Conservation (phyloP, 1,140 invertebrate genomes). For the Aphelinus certus region DNA sequence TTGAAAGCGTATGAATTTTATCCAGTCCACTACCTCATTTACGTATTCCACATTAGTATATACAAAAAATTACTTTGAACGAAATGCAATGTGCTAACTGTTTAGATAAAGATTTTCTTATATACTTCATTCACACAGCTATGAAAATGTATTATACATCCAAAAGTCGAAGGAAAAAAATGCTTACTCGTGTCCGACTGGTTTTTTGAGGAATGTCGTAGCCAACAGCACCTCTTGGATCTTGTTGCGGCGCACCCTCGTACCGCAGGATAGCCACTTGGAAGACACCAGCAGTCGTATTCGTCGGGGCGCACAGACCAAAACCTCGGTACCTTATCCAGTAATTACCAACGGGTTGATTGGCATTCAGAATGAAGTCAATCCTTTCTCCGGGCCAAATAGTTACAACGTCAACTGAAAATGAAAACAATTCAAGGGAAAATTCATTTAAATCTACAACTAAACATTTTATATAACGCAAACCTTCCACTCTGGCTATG, state of each 20-base stretch:
- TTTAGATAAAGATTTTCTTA: too few relatives aligned
- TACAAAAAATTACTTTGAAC: background rate
- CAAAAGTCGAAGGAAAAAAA: background rate
- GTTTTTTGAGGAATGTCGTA: background rate
- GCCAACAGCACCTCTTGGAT: conserved; percentile 64
- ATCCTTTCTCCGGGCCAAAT: conserved; percentile 88
- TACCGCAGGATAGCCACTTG: conserved; percentile 87
- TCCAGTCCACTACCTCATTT: too few relatives aligned
- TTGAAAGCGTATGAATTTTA: too few relatives aligned
- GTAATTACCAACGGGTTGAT: background rate
- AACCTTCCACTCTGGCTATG: conserved; percentile 78
- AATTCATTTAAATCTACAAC: background rate
- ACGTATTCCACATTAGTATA: too few relatives aligned
- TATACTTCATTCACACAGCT: too few relatives aligned
- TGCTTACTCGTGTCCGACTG: background rate
- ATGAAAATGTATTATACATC: background rate
- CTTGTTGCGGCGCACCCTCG: conserved; percentile 68
- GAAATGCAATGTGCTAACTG: background rate
- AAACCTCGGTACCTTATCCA: conserved; percentile 53
- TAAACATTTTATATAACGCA: conserved; percentile 37
- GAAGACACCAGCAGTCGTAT: conserved; percentile 71
- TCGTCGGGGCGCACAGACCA: conserved; percentile 85
- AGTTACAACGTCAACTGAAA: conserved; percentile 2
- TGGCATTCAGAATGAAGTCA: conserved; percentile 78
- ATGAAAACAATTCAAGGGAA: background rate